Percentiles rank a stretch among this genome's conserved stretches.
Conservation (phyloP, 2,888 invertebrate genomes). For the Eupithecia subumbrata region DNA sequence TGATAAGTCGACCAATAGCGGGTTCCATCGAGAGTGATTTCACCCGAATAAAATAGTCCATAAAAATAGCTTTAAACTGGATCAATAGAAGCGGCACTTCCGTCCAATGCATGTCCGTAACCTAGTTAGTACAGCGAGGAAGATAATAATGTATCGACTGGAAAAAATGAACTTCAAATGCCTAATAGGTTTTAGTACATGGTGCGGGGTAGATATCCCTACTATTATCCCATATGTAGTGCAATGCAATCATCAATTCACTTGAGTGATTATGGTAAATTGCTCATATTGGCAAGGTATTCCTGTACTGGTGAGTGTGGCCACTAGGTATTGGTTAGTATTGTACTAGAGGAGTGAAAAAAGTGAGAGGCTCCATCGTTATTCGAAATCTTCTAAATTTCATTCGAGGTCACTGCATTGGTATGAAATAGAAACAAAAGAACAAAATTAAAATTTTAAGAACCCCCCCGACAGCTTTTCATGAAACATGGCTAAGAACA, state of each 20-base stretch:
- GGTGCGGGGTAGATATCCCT: background rate
- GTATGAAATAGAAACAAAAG: background rate
- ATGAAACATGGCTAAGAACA: no score
- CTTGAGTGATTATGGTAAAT: background rate
- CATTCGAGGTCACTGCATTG: background rate
- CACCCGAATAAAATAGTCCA: background rate
- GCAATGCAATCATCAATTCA: background rate
- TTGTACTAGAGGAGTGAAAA: background rate
- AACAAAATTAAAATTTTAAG: no score
- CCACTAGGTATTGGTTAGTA: background rate
- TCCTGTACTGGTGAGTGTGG: background rate
- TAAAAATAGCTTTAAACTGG: background rate
- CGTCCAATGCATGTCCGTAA: background rate
- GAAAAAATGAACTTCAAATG: background rate
- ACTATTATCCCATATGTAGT: background rate
- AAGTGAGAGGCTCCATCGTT: background rate
- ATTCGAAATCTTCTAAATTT: background rate
- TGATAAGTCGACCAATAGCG: background rate
- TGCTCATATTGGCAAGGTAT: background rate
- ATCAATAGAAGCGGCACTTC: background rate
- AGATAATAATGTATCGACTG: background rate
- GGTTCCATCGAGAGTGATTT: background rate
- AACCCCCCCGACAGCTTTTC: no score
- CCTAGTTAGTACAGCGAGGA: background rate
- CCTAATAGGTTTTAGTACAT: background rate